phyloP scores from a whole-genome alignment of 2,797 vertebrate species.

The Sebastes baramenuke region DNA sequence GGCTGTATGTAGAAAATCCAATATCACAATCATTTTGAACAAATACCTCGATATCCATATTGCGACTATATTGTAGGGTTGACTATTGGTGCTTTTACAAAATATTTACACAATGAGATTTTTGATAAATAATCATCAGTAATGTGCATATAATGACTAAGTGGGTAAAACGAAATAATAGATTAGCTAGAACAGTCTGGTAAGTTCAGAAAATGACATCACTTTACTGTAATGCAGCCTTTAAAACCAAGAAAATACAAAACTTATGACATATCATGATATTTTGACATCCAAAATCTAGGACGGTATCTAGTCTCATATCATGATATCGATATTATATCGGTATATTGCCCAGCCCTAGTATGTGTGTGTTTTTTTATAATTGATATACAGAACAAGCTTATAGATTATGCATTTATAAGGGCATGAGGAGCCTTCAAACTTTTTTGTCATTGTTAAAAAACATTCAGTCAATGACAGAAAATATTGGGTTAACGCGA shows the following conservation, averaged over 20 bases:
- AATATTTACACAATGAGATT: not conserved
- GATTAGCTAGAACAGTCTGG: too few species aligned
- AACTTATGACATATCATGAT: not conserved
- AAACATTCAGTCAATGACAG: too few species aligned
- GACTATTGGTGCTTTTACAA: not conserved
- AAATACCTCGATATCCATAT: not conserved
- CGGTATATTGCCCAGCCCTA: not conserved
- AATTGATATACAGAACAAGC: not conserved
- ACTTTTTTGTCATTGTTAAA: too few species aligned
- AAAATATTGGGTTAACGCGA: not conserved
- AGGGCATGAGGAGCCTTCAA: not conserved
- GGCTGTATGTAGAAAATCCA: not conserved
- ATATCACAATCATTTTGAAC: not conserved
- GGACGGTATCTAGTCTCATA: not conserved
- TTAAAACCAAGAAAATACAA: not conserved
- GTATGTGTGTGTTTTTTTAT: not conserved
- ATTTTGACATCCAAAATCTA: not conserved
- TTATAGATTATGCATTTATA: not conserved
- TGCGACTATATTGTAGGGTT: not conserved
- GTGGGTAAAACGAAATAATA: too few species aligned
- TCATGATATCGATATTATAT: not conserved
- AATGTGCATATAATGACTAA: not conserved
- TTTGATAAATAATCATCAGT: not conserved
- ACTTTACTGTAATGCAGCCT: not conserved
- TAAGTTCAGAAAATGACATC: not conserved